phyloP scores from a whole-genome alignment of 2,797 vertebrate genomes.

The Poeciliopsis presidionis region DNA sequence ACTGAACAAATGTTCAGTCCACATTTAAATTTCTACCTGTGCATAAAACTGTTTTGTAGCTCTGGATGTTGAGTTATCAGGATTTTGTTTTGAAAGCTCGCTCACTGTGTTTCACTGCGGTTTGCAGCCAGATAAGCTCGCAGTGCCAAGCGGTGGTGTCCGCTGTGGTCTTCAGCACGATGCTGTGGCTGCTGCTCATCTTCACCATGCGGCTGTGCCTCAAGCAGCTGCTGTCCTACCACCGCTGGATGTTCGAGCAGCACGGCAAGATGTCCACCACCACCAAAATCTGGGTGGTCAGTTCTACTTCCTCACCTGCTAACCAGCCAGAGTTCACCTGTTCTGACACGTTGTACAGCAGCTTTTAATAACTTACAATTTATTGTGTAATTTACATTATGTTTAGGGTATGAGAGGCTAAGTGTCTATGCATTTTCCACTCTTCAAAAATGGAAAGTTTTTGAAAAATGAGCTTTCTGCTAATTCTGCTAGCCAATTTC shows the following conservation, averaged over 20 bases:
- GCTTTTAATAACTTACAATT: neutral
- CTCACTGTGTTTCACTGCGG: neutral
- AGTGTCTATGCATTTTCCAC: neutral
- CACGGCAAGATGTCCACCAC: constrained; percentile 87
- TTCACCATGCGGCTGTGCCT: constrained; percentile 91
- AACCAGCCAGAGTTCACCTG: neutral
- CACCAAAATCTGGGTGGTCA: constrained; percentile 93
- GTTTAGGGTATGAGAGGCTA: neutral
- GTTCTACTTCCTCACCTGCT: constrained; percentile 40
- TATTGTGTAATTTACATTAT: neutral
- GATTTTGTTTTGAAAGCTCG: neutral
- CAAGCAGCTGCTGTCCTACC: constrained; percentile 90
- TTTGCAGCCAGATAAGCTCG: constrained; percentile 81
- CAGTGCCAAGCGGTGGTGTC: constrained; percentile 86
- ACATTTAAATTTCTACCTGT: neutral
- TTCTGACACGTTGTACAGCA: too few relatives aligned
- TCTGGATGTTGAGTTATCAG: neutral
- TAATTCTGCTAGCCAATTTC: too few relatives aligned
- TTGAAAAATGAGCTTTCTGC: too few relatives aligned
- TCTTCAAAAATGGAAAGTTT: too few relatives aligned
- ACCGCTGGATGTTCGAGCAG: constrained; percentile 91
- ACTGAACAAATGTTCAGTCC: neutral
- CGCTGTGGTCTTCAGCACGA: constrained; percentile 88
- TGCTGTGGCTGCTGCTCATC: constrained; percentile 89
- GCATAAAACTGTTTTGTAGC: neutral